These are phyloP conservation scores for Neodiprion virginianus DNA, from an alignment of 1,140 invertebrate genomes.

Conservation along the genomic window DNA sequence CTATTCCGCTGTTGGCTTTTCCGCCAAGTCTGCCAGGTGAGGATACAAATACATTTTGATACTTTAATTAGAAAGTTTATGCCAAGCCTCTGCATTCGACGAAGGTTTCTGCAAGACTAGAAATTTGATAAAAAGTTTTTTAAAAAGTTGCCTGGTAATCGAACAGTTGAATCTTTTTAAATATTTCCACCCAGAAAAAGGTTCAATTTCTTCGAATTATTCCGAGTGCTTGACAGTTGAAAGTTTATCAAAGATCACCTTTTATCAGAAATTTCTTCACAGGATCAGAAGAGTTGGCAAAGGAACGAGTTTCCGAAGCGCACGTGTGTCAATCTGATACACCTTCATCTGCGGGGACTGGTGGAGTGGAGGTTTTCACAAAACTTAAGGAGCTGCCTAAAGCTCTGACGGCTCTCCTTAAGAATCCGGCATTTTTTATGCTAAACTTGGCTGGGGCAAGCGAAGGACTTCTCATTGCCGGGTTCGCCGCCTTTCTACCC, in stretches of 20 bases:
- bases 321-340: conserved; percentile 57
- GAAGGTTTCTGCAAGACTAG: too few relatives aligned
- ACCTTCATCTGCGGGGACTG: conserved; percentile 45
- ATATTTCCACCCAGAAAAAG: too few relatives aligned
- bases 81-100: background rate
- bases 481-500: conserved; percentile 83
- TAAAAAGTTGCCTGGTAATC: too few relatives aligned
- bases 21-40: conserved; percentile 74
- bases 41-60: conserved; percentile 1
- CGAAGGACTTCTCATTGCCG: conserved; percentile 79
- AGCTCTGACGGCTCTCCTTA: conserved; percentile 70
- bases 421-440: conserved; percentile 83
- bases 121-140: too few relatives aligned
- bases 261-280: conserved; percentile 23
- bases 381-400: conserved; percentile 71
- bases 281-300: conserved; percentile 71
- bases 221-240: too few relatives aligned
- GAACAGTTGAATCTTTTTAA: too few relatives aligned
- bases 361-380: conserved; percentile 65
- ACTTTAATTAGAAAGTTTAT: background rate
- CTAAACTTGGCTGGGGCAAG: conserved; percentile 79
- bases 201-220: too few relatives aligned
- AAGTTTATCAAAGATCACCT: background rate
- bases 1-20: conserved; percentile 76
- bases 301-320: conserved; percentile 73